These are phyloP conservation scores for Anoura caudifer DNA, from an alignment of 2,113 vertebrate genomes.

Conservation along the genomic window DNA sequence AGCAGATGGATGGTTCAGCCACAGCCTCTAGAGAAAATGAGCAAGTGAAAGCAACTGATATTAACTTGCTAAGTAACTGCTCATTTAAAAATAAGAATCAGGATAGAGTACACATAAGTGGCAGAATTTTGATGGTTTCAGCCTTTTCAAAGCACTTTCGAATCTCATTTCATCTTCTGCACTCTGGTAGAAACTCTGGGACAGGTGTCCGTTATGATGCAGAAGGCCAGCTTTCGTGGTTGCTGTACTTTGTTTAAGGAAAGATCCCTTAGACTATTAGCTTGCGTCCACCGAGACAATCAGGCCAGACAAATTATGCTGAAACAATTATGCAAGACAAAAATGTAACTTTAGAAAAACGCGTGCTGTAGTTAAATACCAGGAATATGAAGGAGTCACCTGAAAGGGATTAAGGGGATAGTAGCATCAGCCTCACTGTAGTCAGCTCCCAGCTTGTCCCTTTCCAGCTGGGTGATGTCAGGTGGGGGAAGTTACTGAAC, in stretches of 20 bases:
- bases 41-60: neutral
- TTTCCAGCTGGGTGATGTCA: neutral
- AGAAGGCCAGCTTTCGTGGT: neutral
- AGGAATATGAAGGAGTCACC: neutral
- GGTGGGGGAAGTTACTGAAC: neutral
- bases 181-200: neutral
- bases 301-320: slow-evolving; percentile 8
- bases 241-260: slow-evolving; percentile 25
- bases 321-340: slow-evolving; percentile 30
- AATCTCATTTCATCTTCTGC: neutral
- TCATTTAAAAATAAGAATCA: neutral
- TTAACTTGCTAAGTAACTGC: neutral
- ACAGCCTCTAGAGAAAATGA: neutral
- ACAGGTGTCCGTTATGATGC: neutral
- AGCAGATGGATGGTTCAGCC: neutral
- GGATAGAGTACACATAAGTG: neutral
- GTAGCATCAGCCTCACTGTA: neutral
- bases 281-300: neutral
- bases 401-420: neutral
- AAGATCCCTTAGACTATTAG: neutral
- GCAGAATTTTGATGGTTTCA: neutral
- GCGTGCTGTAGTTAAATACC: neutral
- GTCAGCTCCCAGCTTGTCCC: neutral
- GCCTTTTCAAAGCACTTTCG: neutral
- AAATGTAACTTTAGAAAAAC: slow-evolving; percentile 27